Conservation (phyloP, 2,113 vertebrate genomes). For the Alligator sinensis region DNA sequence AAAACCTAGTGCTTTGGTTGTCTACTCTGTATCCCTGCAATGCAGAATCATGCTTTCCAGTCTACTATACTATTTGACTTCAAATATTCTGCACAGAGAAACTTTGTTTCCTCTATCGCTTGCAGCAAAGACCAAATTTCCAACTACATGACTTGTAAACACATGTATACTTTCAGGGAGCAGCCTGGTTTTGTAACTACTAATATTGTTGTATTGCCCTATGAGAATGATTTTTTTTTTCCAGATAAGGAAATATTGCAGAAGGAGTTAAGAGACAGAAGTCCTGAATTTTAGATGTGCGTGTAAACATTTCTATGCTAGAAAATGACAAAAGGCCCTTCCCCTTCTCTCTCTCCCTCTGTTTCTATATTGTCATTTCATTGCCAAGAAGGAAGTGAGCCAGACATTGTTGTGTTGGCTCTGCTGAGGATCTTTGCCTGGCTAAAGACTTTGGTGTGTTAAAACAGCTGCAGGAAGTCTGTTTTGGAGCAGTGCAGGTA, state of each 20-base stretch:
- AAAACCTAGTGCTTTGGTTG: slow-evolving; percentile 53
- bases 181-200: background rate
- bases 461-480: background rate
- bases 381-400: background rate
- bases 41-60: slow-evolving; percentile 59
- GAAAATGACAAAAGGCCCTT: background rate
- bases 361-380: background rate
- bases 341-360: background rate
- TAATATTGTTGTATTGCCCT: background rate
- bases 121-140: background rate
- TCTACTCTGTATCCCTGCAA: slow-evolving; percentile 44
- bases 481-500: background rate
- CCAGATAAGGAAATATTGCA: background rate
- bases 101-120: slow-evolving; percentile 18
- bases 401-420: background rate
- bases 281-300: background rate
- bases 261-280: background rate
- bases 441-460: background rate
- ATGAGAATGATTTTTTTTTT: background rate
- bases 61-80: slow-evolving; percentile 47
- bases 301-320: background rate
- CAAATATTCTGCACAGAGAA: background rate
- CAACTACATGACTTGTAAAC: background rate
- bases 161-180: background rate
- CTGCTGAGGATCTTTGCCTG: background rate